Evolutionary conservation across 2,113 vertebrate species (phyloP).

Genomic region (Grallaria varia): DNA sequence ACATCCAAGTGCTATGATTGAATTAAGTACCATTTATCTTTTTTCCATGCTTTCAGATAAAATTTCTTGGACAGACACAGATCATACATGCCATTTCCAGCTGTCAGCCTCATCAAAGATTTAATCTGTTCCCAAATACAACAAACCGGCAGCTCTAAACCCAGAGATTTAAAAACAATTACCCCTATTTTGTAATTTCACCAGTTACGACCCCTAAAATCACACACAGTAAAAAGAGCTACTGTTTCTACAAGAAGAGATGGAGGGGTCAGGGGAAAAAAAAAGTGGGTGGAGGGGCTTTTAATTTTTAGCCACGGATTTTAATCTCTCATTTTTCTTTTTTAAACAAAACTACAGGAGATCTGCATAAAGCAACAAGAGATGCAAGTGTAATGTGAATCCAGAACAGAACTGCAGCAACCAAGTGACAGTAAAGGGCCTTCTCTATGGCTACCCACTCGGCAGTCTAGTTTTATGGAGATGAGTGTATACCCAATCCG

Average conservation of each 20-base stretch:
- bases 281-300: accelerated
- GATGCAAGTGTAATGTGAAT: background rate
- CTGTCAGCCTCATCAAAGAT: background rate
- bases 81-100: background rate
- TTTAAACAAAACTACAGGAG: background rate
- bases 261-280: accelerated
- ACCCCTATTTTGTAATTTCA: background rate
- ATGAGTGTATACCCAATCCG: accelerated
- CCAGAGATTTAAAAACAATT: background rate
- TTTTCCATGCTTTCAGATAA: background rate
- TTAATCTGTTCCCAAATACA: background rate
- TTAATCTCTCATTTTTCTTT: background rate
- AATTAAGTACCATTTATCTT: background rate
- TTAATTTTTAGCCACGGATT: background rate
- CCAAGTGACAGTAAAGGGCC: background rate
- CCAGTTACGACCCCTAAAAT: background rate
- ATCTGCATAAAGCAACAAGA: background rate
- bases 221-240: background rate
- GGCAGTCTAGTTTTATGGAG: background rate
- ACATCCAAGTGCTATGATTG: background rate
- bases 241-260: background rate
- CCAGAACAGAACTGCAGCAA: background rate
- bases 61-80: background rate
- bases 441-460: background rate
- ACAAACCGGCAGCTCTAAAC: background rate